phyloP scores from a whole-genome alignment of 2,888 invertebrate genomes.

The Noctua comes region DNA sequence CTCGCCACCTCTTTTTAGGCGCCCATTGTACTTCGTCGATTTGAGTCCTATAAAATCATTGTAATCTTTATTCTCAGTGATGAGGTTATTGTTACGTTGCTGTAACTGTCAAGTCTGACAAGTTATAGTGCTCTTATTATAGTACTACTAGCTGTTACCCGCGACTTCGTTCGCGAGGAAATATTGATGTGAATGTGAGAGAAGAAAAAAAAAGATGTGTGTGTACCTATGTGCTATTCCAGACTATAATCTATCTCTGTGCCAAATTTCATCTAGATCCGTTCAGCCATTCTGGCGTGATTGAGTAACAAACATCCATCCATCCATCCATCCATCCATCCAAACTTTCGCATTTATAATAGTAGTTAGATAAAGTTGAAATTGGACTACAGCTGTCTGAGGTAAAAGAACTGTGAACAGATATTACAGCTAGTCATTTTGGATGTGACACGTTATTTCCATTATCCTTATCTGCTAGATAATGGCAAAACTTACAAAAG shows the following conservation, averaged over 20 bases:
- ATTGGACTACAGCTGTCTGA: neutral
- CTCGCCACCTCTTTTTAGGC: neutral
- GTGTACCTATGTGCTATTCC: no score
- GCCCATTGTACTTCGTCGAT: neutral
- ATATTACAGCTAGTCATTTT: neutral
- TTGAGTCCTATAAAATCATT: neutral
- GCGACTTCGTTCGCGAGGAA: no score
- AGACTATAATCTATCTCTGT: no score
- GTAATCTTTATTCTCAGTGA: neutral
- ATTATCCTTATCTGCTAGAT: slow-evolving; percentile 35
- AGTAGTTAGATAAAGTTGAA: neutral
- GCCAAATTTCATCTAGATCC: no score
- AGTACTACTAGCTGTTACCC: no score
- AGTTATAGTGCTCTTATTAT: neutral
- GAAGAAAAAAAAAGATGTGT: no score
- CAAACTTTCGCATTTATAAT: no score
- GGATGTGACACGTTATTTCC: slow-evolving; percentile 15
- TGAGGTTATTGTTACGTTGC: neutral
- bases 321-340: no score
- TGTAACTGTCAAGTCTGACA: neutral
- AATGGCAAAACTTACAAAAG: slow-evolving; percentile 3
- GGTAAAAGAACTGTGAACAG: neutral
- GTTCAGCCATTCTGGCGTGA: no score
- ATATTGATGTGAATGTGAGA: no score
- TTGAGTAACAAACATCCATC: no score